Evolutionary conservation across 2,888 invertebrate species (phyloP), one percentile per base, ranked within the genome.

Genomic region (Hermodice carunculata): DNA sequence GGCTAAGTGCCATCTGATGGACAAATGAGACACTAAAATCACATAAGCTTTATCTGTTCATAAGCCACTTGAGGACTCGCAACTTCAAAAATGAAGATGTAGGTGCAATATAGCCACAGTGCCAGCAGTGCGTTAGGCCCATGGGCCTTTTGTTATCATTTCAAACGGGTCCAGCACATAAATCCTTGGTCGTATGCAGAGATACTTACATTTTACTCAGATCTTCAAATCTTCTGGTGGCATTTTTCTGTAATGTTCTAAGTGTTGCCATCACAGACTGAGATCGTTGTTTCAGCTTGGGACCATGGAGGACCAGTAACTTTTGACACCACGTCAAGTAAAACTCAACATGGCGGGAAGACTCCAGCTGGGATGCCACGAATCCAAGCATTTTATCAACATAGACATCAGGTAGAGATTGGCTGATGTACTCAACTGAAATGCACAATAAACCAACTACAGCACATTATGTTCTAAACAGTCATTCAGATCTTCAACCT

Each of bases 261-360:
- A 96, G 84, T 0, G 90, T 89, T 42, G 91, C 89, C 86, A 91
- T 88, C 67, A 92, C 89, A 4, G 77, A 70, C 80, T 91, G 87
- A 0, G 90, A 88, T 8, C 84, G 72, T 51, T 80, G 77, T 75
- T 88, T 88, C 46, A 89, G 74, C 29, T 76, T 74, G 29, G 83
- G 79, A 2, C 92, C 91, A 80, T 92, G 91, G 37, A 86, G 84
- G 0, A 90, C 91, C 40, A 97, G 84, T 2, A 95, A 83, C 19
- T 88, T 86, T 74, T 91, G 90, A 42, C 91, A 88, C 96, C 96
- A 97, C 31, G 64, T 71, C 40, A 96, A 87, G 81, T 98, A 94
- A 81, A 95, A 96, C 79, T 98, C 94, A 44, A 98, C 81, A 81
- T 98, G 97, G 0, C 90, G 89, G 1, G 94, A 92, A 34, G 89